Evolutionary conservation across 53 echinoderm and acorn worm genomes (phyloP).

Genomic region (Zoroaster sp.): DNA sequence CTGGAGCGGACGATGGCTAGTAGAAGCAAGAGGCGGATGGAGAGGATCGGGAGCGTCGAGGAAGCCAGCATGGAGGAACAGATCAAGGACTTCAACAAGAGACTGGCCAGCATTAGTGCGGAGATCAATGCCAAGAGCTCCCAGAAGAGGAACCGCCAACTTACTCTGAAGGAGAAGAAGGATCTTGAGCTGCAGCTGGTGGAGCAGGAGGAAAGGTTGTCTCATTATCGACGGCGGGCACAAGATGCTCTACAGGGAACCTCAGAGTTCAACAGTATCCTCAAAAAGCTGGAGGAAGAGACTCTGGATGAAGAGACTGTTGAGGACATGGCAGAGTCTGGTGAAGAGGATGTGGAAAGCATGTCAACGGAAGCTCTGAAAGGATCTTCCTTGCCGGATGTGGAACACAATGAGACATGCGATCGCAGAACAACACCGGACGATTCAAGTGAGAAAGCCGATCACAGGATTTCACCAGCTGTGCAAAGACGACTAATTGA

Average conservation of each 20-base stretch:
- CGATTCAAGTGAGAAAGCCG: not conserved
- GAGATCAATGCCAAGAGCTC: slow-evolving; percentile 57
- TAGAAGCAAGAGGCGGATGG: slow-evolving; percentile 6
- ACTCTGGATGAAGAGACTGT: not conserved
- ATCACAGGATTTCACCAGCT: not conserved
- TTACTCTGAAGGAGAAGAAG: slow-evolving; percentile 57
- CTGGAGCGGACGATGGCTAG: not conserved
- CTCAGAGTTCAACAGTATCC: not conserved
- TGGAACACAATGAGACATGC: not conserved
- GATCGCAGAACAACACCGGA: not conserved
- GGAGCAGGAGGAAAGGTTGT: slow-evolving; percentile 67
- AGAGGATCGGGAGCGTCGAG: slow-evolving; percentile 47
- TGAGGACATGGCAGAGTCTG: not conserved
- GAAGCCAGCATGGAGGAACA: slow-evolving; percentile 59
- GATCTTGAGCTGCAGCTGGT: slow-evolving; percentile 68
- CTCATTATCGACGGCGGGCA: slow-evolving; percentile 55
- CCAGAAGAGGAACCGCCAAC: slow-evolving; percentile 39
- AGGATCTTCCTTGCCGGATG: not conserved
- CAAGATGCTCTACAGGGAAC: slow-evolving; percentile 60
- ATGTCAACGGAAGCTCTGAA: not conserved
- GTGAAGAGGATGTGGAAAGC: not conserved
- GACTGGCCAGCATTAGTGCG: slow-evolving; percentile 16
- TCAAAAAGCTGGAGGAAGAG: slow-evolving; percentile 5
- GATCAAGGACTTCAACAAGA: slow-evolving; percentile 38
- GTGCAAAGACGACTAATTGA: not conserved